These are phyloP conservation scores for Diaprepes abbreviatus DNA, from an alignment of 2,888 invertebrate species.

Conservation along the genomic window DNA sequence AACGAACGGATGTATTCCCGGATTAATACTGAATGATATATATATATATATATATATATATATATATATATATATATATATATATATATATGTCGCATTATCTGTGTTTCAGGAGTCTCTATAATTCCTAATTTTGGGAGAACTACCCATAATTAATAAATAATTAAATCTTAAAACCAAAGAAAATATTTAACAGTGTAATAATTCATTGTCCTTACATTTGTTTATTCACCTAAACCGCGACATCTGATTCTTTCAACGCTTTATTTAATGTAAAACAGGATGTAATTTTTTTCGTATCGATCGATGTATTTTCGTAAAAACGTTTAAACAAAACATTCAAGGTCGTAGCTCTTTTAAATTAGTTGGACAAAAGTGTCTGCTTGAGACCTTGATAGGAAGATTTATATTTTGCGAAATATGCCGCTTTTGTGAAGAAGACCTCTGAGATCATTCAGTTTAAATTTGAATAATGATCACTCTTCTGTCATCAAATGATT, in stretches of 20 bases:
- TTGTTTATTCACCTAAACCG: slow-evolving; percentile 39
- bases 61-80: too few species aligned
- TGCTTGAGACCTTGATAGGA: slow-evolving; percentile 42
- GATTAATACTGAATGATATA: too few species aligned
- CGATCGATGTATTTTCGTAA: slow-evolving; percentile 23
- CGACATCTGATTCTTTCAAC: slow-evolving; percentile 37
- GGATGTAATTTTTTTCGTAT: slow-evolving; percentile 42
- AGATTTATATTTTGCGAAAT: slow-evolving; percentile 42
- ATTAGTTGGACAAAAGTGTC: slow-evolving; percentile 35
- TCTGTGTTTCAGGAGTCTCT: too few species aligned
- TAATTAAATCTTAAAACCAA: slow-evolving; percentile 17
- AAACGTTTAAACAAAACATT: slow-evolving; percentile 18
- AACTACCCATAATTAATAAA: too few species aligned
- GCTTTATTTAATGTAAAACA: slow-evolving; percentile 48
- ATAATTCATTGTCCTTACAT: slow-evolving; percentile 34
- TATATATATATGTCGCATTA: too few species aligned
- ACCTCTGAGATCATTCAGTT: slow-evolving; percentile 42
- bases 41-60: too few species aligned
- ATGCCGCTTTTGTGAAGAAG: slow-evolving; percentile 39
- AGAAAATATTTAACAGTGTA: slow-evolving; percentile 35
- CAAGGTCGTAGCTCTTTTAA: slow-evolving; percentile 28
- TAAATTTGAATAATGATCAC: slow-evolving; percentile 42
- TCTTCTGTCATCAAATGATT: slow-evolving; percentile 32
- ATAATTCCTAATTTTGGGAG: too few species aligned
- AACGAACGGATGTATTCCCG: too few species aligned